Percentiles rank a stretch among this genome's conserved stretches.
Evolutionary conservation across 2,113 vertebrate genomes (phyloP).

Genomic region (Felis chaus): DNA sequence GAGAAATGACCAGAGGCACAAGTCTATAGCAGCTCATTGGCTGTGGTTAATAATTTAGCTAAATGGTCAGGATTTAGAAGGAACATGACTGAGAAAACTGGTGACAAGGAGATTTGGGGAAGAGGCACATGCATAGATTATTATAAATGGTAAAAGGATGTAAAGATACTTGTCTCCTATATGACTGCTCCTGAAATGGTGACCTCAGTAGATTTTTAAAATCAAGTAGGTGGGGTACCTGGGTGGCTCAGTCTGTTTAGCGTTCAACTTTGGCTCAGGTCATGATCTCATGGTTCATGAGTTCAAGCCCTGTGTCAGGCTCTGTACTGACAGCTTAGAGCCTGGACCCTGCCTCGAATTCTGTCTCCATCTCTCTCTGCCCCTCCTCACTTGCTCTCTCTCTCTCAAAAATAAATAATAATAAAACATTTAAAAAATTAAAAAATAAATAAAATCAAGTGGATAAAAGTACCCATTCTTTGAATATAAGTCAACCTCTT

Average conservation of each 20-base stretch:
- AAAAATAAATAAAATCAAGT: neutral
- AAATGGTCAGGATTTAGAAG: neutral
- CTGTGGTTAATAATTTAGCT: neutral
- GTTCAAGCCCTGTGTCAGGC: too few relatives aligned
- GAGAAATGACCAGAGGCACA: neutral
- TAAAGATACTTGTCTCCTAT: neutral
- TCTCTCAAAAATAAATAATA: too few relatives aligned
- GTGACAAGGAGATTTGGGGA: neutral
- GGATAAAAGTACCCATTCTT: neutral
- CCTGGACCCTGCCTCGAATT: too few relatives aligned
- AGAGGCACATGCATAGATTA: neutral
- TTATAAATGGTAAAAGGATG: neutral
- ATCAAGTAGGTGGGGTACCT: neutral
- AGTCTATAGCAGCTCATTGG: neutral
- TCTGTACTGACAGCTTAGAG: too few relatives aligned
- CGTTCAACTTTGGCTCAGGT: too few relatives aligned
- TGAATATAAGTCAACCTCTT: neutral
- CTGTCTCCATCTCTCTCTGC: too few relatives aligned
- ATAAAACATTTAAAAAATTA: too few relatives aligned
- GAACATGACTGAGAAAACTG: neutral
- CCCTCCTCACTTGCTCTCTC: too few relatives aligned
- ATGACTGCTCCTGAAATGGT: neutral
- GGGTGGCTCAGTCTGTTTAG: too few relatives aligned
- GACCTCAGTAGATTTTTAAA: neutral
- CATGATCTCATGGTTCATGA: too few relatives aligned